Percentiles rank a stretch among this genome's conserved stretches.
phyloP scores from a whole-genome alignment of 2,113 vertebrate genomes.

The Ia io region DNA sequence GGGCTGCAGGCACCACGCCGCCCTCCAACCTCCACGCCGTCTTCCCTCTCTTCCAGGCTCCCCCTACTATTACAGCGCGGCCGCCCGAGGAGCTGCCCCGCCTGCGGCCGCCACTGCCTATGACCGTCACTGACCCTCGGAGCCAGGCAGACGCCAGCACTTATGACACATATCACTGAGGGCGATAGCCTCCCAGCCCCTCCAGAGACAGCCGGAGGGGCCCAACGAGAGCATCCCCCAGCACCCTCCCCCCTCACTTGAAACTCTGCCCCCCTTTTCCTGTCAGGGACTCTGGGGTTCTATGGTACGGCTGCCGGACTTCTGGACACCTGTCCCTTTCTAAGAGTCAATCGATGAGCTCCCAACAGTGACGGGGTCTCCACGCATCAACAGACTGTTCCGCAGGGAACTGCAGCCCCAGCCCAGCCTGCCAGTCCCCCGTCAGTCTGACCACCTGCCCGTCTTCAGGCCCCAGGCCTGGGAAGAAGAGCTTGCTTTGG shows the following conservation, averaged over 20 bases:
- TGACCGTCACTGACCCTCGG: slow-evolving; percentile 92
- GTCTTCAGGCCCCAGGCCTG: slow-evolving; percentile 65
- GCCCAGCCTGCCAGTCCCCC: slow-evolving; percentile 42
- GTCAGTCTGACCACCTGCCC: slow-evolving; percentile 54
- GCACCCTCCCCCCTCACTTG: background rate
- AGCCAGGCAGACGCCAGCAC: slow-evolving; percentile 62
- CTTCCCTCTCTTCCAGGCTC: slow-evolving; percentile 85
- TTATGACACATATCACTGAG: slow-evolving; percentile 59
- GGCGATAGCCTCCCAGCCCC: slow-evolving; percentile 16
- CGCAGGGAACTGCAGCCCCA: slow-evolving; percentile 57
- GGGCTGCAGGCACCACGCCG: no score
- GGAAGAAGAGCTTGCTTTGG: slow-evolving; percentile 59
- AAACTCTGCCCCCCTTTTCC: slow-evolving; percentile 13
- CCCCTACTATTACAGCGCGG: slow-evolving; percentile 96
- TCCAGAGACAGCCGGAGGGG: slow-evolving; percentile 30
- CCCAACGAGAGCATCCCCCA: slow-evolving; percentile 33
- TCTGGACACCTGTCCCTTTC: slow-evolving; percentile 48
- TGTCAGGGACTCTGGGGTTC: background rate
- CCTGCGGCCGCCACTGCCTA: slow-evolving; percentile 91
- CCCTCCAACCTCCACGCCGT: background rate
- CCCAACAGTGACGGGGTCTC: slow-evolving; percentile 28
- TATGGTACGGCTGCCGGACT: background rate
- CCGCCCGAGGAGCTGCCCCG: slow-evolving; percentile 91
- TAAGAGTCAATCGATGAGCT: slow-evolving; percentile 41
- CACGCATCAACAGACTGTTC: slow-evolving; percentile 34